phyloP scores from a whole-genome alignment of 2,888 invertebrate genomes.

The Lysandra coridon region DNA sequence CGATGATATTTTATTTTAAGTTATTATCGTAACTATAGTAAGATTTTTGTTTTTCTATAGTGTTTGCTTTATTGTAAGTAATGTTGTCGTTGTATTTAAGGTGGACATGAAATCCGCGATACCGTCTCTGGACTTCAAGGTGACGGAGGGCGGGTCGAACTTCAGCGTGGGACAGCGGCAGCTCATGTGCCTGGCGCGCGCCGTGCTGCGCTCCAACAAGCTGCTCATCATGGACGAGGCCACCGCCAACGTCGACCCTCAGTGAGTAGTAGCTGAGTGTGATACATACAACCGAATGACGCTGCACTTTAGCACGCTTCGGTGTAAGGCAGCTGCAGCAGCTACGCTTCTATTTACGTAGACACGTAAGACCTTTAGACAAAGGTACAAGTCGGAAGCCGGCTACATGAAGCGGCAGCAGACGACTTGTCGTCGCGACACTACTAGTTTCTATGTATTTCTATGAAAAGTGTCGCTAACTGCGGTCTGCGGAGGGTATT shows the following conservation, averaged over 20 bases:
- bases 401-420: too few species aligned
- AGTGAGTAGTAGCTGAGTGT: conserved; percentile 66
- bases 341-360: too few species aligned
- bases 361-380: too few species aligned
- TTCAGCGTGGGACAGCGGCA: conserved; percentile 96
- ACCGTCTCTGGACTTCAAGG: conserved; percentile 83
- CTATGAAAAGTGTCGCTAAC: too few species aligned
- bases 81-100: conserved; percentile 53
- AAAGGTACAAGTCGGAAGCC: too few species aligned
- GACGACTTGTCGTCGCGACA: too few species aligned
- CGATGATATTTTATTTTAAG: background rate
- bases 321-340: too few species aligned
- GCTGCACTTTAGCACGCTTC: too few species aligned
- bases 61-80: background rate
- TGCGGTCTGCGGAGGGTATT: too few species aligned
- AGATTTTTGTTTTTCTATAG: background rate
- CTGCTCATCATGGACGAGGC: conserved; percentile 95
- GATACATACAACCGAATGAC: background rate
- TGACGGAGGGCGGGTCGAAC: conserved; percentile 87
- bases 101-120: conserved; percentile 87
- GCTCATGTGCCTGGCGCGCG: conserved; percentile 92
- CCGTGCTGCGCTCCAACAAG: conserved; percentile 90
- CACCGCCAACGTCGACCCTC: conserved; percentile 95
- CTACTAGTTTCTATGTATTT: too few species aligned
- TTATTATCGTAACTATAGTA: background rate